Conservation (phyloP, 2,888 invertebrate species). For the Drosophila neotestacea region DNA sequence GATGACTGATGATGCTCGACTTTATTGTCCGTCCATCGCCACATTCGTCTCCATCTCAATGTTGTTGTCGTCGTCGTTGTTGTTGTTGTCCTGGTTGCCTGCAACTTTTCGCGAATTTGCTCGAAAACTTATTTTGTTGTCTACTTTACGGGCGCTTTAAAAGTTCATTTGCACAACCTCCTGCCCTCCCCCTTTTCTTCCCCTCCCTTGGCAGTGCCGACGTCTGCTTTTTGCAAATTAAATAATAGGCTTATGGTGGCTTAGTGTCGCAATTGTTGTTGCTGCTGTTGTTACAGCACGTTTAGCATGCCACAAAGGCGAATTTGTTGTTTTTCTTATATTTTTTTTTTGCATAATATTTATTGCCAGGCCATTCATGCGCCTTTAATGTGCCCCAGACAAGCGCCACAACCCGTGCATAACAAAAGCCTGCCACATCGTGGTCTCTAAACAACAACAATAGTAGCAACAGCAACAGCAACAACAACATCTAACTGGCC, state of each 20-base stretch:
- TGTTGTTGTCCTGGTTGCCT: conserved; percentile 23
- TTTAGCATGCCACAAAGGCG: conserved; percentile 79
- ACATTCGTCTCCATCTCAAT: conserved; percentile 30
- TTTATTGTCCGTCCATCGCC: conserved; percentile 29
- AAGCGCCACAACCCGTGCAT: conserved; percentile 78
- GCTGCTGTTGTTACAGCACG: conserved; percentile 50
- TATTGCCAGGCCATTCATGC: conserved; percentile 80
- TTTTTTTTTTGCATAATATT: conserved; percentile 65
- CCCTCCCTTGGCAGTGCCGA: background rate
- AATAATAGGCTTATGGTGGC: conserved; percentile 79
- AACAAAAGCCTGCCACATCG: conserved; percentile 62
- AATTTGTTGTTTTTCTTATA: conserved; percentile 36
- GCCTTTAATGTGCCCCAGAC: conserved; percentile 81
- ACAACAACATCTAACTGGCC: conserved; percentile 63
- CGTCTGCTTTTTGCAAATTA: conserved; percentile 65
- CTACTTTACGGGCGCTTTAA: conserved; percentile 68
- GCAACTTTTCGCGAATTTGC: conserved; percentile 58
- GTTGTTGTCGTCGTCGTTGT: conserved; percentile 4
- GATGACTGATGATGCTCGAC: conserved; percentile 81
- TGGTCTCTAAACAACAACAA: conserved; percentile 34
- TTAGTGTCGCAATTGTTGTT: conserved; percentile 73
- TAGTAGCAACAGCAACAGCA: conserved; percentile 5
- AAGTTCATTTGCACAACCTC: conserved; percentile 72
- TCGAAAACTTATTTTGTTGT: conserved; percentile 56
- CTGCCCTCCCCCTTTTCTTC: background rate